These are phyloP conservation scores for Baryphthengus martii DNA, from an alignment of 2,113 vertebrate genomes.

Conservation along the genomic window DNA sequence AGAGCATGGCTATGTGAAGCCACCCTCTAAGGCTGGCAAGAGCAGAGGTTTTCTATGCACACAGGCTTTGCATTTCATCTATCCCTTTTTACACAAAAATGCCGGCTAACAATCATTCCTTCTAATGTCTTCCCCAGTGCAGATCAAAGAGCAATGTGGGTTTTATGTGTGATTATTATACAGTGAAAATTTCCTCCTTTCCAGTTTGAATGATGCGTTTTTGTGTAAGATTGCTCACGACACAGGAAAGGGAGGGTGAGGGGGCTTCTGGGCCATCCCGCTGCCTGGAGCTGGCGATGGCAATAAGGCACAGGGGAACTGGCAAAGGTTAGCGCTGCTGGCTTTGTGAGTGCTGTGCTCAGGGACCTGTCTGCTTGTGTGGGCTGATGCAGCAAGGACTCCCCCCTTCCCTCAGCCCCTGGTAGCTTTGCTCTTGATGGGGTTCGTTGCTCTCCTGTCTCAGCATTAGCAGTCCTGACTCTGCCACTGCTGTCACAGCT, in stretches of 20 bases:
- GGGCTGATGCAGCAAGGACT: not conserved
- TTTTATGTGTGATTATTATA: not conserved
- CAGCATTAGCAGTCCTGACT: not conserved
- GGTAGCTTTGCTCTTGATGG: not conserved
- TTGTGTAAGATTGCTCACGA: not conserved
- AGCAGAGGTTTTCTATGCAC: not conserved
- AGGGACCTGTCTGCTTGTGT: not conserved
- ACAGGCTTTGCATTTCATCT: not conserved
- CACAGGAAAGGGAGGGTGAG: rapidly evolving
- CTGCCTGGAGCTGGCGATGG: not conserved
- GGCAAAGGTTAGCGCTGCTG: not conserved
- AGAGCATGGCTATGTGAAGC: too few species aligned
- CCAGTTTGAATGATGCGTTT: not conserved
- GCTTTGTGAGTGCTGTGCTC: not conserved
- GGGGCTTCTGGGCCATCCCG: not conserved
- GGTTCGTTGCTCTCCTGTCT: not conserved
- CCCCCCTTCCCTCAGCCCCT: not conserved
- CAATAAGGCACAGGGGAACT: not conserved
- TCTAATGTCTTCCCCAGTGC: not conserved
- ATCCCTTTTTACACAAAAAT: not conserved
- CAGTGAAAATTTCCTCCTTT: not conserved
- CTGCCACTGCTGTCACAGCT: not conserved
- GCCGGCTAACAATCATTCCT: not conserved
- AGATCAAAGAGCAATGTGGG: not conserved
- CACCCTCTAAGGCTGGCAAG: not conserved